phyloP scores from a whole-genome alignment of 2,888 invertebrate species.

The Macropis europaea region DNA sequence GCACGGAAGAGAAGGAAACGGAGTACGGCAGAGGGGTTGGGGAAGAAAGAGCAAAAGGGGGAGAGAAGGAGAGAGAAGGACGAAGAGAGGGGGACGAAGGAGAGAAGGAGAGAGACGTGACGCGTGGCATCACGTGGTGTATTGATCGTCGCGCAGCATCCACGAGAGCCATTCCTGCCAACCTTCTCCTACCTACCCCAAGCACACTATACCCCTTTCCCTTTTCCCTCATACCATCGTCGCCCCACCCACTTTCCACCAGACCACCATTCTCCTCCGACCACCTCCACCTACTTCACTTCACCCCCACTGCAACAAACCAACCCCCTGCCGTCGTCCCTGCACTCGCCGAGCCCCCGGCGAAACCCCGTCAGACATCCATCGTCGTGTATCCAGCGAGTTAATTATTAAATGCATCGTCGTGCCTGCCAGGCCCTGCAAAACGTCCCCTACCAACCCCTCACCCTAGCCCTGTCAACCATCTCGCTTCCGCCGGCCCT shows the following conservation, averaged over 20 bases:
- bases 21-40: constrained; percentile 34
- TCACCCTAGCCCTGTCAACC: not conserved
- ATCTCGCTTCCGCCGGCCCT: not conserved
- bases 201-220: constrained; percentile 64
- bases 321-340: constrained; percentile 11
- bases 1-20: constrained; percentile 20
- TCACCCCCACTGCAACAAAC: constrained; percentile 51
- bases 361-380: constrained; percentile 72
- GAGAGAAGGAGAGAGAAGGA: not conserved
- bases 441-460: constrained; percentile 29
- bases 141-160: constrained; percentile 78
- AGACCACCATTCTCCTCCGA: constrained; percentile 53
- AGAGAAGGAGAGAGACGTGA: constrained; percentile 68
- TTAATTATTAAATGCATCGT: constrained; percentile 75
- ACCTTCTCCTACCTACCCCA: constrained; percentile 74
- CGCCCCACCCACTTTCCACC: constrained; percentile 51
- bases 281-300: constrained; percentile 32
- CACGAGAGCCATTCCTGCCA: constrained; percentile 74
- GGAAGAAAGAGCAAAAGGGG: not conserved
- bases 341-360: constrained; percentile 46
- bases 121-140: constrained; percentile 78
- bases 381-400: constrained; percentile 69
- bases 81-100: not conserved
- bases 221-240: constrained; percentile 54
- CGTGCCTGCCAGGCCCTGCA: constrained; percentile 55